A percentile compares a stretch with the other conserved stretches of the same genome.
Evolutionary conservation across 2,113 vertebrate species (phyloP).

Genomic region (Empidonax alnorum): DNA sequence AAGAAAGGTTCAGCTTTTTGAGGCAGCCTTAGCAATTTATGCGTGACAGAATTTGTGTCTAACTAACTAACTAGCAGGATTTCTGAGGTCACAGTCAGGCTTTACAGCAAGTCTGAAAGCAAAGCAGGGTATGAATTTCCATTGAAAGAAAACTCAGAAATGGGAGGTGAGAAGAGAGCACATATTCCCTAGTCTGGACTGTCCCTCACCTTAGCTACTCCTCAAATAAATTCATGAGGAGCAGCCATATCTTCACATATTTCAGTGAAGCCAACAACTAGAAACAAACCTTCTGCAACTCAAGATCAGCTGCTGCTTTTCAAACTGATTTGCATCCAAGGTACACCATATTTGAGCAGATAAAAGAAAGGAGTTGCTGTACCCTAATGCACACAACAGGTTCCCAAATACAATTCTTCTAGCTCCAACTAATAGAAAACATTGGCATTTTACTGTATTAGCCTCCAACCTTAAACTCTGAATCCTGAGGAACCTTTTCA

Average conservation of each 20-base stretch:
- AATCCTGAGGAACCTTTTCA: not conserved
- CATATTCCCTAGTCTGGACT: not conserved
- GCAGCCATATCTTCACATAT: not conserved
- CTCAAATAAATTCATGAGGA: not conserved
- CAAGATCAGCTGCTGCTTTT: not conserved
- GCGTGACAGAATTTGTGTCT: not conserved
- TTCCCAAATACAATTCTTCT: not conserved
- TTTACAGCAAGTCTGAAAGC: not conserved
- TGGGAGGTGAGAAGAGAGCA: accelerated
- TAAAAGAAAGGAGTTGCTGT: not conserved
- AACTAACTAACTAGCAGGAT: not conserved
- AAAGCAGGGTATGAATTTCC: not conserved
- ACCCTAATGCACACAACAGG: not conserved
- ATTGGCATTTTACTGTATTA: not conserved
- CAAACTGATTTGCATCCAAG: not conserved
- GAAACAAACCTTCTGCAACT: not conserved
- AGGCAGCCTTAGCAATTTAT: not conserved
- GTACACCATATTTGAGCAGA: not conserved
- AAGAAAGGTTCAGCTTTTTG: not conserved
- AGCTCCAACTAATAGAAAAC: not conserved
- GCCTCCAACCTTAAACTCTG: not conserved
- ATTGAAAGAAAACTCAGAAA: not conserved
- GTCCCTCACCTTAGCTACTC: not conserved
- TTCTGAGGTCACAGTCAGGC: not conserved
- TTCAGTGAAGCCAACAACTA: not conserved